A percentile compares a stretch with the other conserved stretches of the same genome.
Evolutionary conservation across 1,140 invertebrate species (phyloP).

Genomic region (Heliconius hewitsoni): DNA sequence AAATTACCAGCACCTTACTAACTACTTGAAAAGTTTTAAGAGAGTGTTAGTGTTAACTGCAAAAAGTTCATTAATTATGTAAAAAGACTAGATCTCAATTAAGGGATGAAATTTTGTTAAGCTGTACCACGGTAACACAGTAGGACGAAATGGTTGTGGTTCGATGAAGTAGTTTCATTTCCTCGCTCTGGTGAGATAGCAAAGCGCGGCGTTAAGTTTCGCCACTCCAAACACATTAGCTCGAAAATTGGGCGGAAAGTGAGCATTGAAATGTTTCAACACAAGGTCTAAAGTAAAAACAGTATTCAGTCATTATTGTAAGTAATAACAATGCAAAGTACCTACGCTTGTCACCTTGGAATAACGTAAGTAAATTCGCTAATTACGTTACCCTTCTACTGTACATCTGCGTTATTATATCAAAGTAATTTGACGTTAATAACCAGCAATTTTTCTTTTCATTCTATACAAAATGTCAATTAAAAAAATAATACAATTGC

Average conservation of each 20-base stretch:
- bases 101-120: background rate
- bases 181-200: too few species aligned
- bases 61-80: background rate
- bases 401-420: background rate
- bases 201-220: too few species aligned
- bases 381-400: background rate
- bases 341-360: background rate
- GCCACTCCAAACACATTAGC: too few species aligned
- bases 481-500: too few species aligned
- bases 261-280: too few species aligned
- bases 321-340: background rate
- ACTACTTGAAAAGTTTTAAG: conserved; percentile 13
- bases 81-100: background rate
- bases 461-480: too few species aligned
- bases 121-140: too few species aligned
- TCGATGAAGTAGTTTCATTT: too few species aligned
- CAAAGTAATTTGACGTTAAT: background rate
- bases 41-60: background rate
- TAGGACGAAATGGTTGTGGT: too few species aligned
- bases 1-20: conserved; percentile 13
- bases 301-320: too few species aligned
- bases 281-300: too few species aligned
- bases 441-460: too few species aligned
- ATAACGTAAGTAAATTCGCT: background rate
- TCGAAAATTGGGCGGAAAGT: background rate